Evolutionary conservation across 2,888 invertebrate genomes (phyloP).

Genomic region (Andrena camellia): DNA sequence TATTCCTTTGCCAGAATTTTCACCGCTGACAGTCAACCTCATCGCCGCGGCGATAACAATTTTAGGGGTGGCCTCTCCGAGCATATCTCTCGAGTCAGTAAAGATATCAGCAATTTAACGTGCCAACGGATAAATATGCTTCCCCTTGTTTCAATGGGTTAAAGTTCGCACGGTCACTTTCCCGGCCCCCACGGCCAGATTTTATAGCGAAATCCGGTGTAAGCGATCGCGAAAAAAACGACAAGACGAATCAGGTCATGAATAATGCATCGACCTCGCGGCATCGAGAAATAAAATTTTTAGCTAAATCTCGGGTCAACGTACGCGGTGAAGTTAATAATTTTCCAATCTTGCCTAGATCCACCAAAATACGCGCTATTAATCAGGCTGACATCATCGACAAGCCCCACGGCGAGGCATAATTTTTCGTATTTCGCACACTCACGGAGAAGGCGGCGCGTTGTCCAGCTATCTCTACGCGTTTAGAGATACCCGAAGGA

Average conservation of each 20-base stretch:
- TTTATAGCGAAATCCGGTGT: constrained; percentile 75
- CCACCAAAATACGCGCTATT: constrained; percentile 60
- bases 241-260: constrained; percentile 77
- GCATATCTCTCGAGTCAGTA: constrained; percentile 7
- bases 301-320: constrained; percentile 60
- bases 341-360: constrained; percentile 63
- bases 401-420: constrained; percentile 21
- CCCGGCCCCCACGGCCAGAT: constrained; percentile 27
- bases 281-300: constrained; percentile 68
- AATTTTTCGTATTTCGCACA: constrained; percentile 44
- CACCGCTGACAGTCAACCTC: constrained; percentile 4
- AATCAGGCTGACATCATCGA: constrained; percentile 60
- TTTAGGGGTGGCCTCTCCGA: constrained; percentile 22
- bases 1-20: constrained; percentile 13
- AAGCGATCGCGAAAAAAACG: constrained; percentile 71
- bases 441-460: neutral
- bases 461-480: neutral
- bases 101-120: constrained; percentile 33
- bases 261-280: constrained; percentile 78
- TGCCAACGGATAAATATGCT: neutral
- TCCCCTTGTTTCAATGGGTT: neutral
- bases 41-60: constrained; percentile 36
- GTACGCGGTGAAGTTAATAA: constrained; percentile 77
- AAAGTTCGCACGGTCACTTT: constrained; percentile 6
- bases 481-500: constrained; percentile 7